Evolutionary conservation across 1,140 invertebrate species (phyloP), one percentile per base, ranked within the genome.

Genomic region (Drosophila simulans): DNA sequence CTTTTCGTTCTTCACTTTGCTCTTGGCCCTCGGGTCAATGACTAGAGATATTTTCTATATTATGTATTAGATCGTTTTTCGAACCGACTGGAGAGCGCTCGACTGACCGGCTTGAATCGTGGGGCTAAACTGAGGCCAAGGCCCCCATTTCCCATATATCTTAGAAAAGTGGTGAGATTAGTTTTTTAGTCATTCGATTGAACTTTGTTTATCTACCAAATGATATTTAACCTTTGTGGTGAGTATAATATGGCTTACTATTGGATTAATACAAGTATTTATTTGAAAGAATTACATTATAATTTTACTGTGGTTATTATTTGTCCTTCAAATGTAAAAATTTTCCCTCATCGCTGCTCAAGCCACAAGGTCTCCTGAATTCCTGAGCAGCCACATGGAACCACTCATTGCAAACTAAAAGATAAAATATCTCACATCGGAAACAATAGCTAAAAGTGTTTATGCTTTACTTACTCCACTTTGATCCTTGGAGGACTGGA

Each of bases 401-500:
- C 97, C 97, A 98, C 93, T 98, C 98, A 92, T 98, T 98, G 22
- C 96, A 96, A 12, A 98, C 97, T 96, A 90, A 8, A 54, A 52
- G 8, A 34, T 40, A 40, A 7, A 52, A 40, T 34, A 97, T 5
- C 5, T 17, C 17, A 35, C 35, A 34, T 31, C 0, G 31, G 31
- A 31, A 31, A 31, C 27, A 8, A 7, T 7, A 8, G 7, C 1
- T 31, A 3, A 31, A 31, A 10, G 0, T 0, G 31, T 8, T 10
- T 10, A 2, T 31, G 7, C 2, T 8, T 31, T 10, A 10, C 88
- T 80, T 42, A 92, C 91, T 97, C 98, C 98, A 99, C 94, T 99
- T 99, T 15, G 96, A 96, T 49, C 98, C 98, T 7, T 97, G 95
- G 11, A 99, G 94, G 15, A 99, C 98, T 13, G 98, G 98, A 93